A percentile compares a stretch with the other conserved stretches of the same genome.
Conservation (phyloP, 2,797 vertebrate genomes). For the Coilia nasus region DNA sequence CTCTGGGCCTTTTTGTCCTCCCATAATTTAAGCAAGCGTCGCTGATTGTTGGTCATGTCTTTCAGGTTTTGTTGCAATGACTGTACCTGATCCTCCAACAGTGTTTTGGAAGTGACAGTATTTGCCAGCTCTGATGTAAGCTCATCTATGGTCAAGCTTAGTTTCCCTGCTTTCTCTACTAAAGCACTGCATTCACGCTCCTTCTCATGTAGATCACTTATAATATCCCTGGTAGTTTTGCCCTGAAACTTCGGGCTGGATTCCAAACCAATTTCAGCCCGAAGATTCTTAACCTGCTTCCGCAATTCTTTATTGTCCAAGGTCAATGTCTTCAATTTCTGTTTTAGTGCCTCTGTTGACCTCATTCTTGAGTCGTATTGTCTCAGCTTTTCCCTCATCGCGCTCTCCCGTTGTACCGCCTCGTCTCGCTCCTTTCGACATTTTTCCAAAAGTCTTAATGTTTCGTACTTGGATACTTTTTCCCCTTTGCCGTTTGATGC, state of each 20-base stretch:
- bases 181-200: constrained; percentile 72
- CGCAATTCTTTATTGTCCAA: constrained; percentile 78
- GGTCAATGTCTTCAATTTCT: constrained; percentile 75
- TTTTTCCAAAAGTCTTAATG: constrained; percentile 77
- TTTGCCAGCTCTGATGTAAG: constrained; percentile 76
- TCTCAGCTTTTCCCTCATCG: constrained; percentile 74
- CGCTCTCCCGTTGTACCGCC: constrained; percentile 73
- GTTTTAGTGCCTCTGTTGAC: constrained; percentile 74
- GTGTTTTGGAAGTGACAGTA: constrained; percentile 74
- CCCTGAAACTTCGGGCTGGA: constrained; percentile 74
- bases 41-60: constrained; percentile 81
- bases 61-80: constrained; percentile 80
- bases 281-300: constrained; percentile 76
- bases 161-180: constrained; percentile 72
- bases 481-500: constrained; percentile 69
- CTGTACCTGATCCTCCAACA: constrained; percentile 77
- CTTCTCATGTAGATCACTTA: constrained; percentile 76
- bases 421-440: constrained; percentile 81
- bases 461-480: constrained; percentile 76
- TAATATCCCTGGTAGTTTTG: constrained; percentile 79
- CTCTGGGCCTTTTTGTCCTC: constrained; percentile 78
- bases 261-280: constrained; percentile 78
- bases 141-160: constrained; percentile 74
- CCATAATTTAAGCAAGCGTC: constrained; percentile 79
- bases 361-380: constrained; percentile 72